A percentile compares a stretch with the other conserved stretches of the same genome.
phyloP scores from a whole-genome alignment of 2,797 vertebrate genomes.

The Pterois miles region DNA sequence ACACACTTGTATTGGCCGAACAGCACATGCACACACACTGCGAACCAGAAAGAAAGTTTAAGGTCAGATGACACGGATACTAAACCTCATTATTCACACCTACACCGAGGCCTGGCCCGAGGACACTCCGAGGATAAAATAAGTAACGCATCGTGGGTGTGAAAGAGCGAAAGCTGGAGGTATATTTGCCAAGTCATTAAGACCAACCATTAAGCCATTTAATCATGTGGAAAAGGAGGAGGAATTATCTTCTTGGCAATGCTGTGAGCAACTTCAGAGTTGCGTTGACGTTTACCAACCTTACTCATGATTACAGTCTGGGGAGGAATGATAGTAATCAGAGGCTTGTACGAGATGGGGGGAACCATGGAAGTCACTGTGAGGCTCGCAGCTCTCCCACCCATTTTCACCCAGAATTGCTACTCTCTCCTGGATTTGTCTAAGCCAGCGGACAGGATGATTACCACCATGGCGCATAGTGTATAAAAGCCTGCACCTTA shows the following conservation, averaged over 20 bases:
- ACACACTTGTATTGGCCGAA: neutral
- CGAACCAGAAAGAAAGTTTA: conserved; percentile 34
- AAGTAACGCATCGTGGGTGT: conserved; percentile 45
- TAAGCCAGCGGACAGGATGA: conserved; percentile 73
- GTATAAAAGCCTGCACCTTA: conserved; percentile 57
- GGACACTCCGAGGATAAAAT: conserved; percentile 43
- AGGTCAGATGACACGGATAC: conserved; percentile 23
- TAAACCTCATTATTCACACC: conserved; percentile 49
- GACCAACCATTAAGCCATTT: conserved; percentile 68
- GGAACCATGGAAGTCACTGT: conserved; percentile 53
- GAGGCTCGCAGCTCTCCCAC: conserved; percentile 62
- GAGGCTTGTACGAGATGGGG: conserved; percentile 59
- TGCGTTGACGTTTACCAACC: conserved; percentile 52
- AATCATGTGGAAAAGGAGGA: conserved; percentile 66
- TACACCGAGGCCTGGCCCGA: conserved; percentile 47
- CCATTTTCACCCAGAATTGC: conserved; percentile 77
- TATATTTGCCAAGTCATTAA: conserved; percentile 71
- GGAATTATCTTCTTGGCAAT: conserved; percentile 52
- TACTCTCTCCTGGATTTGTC: conserved; percentile 68
- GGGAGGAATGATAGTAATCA: conserved; percentile 82
- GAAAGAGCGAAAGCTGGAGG: conserved; percentile 55
- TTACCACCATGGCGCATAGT: conserved; percentile 63
- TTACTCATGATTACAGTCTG: conserved; percentile 72
- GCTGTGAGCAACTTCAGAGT: conserved; percentile 36
- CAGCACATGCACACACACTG: neutral